Evolutionary conservation across 2,888 invertebrate species (phyloP), one percentile per base, ranked within the genome.

Genomic region (Calliphora vomitoria): DNA sequence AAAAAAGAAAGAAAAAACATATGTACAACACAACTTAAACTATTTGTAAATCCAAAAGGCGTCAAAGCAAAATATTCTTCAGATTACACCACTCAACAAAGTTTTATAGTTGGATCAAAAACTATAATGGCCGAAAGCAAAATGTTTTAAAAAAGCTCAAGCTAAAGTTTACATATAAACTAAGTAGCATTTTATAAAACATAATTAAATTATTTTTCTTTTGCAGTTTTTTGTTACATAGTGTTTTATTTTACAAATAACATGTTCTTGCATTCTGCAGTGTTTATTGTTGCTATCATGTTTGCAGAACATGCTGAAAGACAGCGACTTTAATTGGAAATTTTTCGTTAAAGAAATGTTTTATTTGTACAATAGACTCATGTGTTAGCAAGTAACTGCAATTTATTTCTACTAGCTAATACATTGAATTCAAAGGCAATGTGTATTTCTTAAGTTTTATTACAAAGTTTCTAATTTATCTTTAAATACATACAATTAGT

Each of bases 1-100:
- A 71, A 18, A 38, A 1, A 68, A 31, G 55, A 55, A 55, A 18
- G 55, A 18, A 20, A 50, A 25, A 47, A 35, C 15, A 18, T 18
- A 55, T 4, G 10, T 10, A 50, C n/a, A 53, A 50, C 18, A 78
- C 25, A 78, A 44, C 68, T 78, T 13, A 25, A 81, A 64, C 58
- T 74, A 55, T 68, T 78, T 68, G 38, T 60, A 78, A 78, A 66
- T 86, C 60, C 41, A 78, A 76, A 82, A 78, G 82, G 82, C 82
- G 86, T 78, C 76, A 78, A 78, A 71, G 53, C 35, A 35, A 64
- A 82, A 62, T 71, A 72, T 38, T 69, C 31, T 66, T 60, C 13
- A 47, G 35, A 76, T 75, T 62, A 74, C 58, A 74, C n/a, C 8
- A 55, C n/a, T 41, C 66, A 68, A 68, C 66, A 68, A 68, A 68